Base-by-base conservation (phyloP, 2,888 invertebrate genomes). In the Epirrhoe tristata region DNA sequence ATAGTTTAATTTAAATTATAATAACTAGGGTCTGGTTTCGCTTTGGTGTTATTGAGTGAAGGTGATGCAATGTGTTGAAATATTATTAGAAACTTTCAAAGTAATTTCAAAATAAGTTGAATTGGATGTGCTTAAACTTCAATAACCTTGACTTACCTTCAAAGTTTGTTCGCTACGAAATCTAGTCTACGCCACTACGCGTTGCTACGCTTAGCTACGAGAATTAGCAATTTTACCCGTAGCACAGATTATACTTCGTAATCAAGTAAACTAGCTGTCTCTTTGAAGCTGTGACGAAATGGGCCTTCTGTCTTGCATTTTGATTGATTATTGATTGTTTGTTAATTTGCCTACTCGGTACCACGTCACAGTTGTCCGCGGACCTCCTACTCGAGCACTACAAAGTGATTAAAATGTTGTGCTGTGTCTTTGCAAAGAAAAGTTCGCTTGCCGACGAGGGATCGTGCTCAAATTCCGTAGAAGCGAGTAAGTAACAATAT, bases 241-340 rank as follows among this genome's bases (percentile, higher is more conserved):
- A 10, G 10, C 36, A 12, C n/a, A n/a, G n/a, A 12, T 48, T 6
- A 36, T 6, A 31, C 52, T 31, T 24, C 5, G 5, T 31, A 52
- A 16, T 4, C 14, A 6, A 58, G 34, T 7, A 24, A 36, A 46
- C 48, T 8, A 69, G 53, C 72, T 59, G 16, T 8, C 10, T 8
- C 43, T 17, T 39, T 32, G 10, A 14, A 58, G 55, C 73, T 72
- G 14, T 36, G 62, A 65, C 48, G 53, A 62, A 67, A 64, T 58
- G 71, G 59, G 43, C 52, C 31, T 52, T 59, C 59, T 71, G 73
- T 75, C 75, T 73, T 75, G 77, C 71, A 81, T 82, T 74, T 63
- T 77, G 81, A 82, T 78, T 73, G 73, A 46, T 69, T 77, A 77
- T 77, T 79, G 77, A 83, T 83, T 83, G 83, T 82, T 79, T 81